Conservation (phyloP, 1,140 invertebrate genomes). For the Bathynomus jamesi region DNA sequence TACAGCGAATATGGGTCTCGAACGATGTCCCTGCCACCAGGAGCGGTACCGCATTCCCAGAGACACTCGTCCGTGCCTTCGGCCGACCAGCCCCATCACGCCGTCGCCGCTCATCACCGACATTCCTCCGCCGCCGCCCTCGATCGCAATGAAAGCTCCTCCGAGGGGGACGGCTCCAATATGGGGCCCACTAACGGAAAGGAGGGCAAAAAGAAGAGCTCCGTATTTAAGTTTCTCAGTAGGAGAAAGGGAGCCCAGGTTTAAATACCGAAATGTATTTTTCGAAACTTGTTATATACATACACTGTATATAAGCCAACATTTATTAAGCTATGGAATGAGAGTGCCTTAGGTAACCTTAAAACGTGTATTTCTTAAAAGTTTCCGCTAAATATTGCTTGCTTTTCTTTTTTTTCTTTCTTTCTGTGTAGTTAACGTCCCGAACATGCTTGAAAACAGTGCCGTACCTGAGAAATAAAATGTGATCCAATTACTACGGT, state of each 20-base stretch:
- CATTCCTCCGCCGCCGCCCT: conserved; percentile 20
- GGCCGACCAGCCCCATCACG: conserved; percentile 14
- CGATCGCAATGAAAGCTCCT: conserved; percentile 39
- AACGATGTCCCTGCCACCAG: conserved; percentile 37
- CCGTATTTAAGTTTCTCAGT: conserved; percentile 29
- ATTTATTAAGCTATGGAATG: neutral
- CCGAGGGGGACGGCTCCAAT: conserved; percentile 39
- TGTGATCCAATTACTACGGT: neutral
- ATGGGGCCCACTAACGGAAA: conserved; percentile 24
- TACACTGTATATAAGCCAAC: neutral
- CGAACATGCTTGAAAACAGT: neutral
- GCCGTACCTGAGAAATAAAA: neutral
- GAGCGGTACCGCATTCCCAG: conserved; percentile 30
- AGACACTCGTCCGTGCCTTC: conserved; percentile 12
- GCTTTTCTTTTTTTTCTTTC: neutral
- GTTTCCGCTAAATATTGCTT: neutral
- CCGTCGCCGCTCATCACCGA: conserved; percentile 18
- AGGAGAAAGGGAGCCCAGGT: conserved; percentile 33
- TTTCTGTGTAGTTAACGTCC: neutral
- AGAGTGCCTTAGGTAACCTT: neutral
- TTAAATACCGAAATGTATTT: conserved; percentile 5
- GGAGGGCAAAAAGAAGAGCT: conserved; percentile 35
- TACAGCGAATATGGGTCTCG: conserved; percentile 26
- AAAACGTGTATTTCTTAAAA: neutral
- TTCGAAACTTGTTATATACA: neutral